Conservation (phyloP, 2,888 invertebrate genomes). For the Danaus chrysippus region DNA sequence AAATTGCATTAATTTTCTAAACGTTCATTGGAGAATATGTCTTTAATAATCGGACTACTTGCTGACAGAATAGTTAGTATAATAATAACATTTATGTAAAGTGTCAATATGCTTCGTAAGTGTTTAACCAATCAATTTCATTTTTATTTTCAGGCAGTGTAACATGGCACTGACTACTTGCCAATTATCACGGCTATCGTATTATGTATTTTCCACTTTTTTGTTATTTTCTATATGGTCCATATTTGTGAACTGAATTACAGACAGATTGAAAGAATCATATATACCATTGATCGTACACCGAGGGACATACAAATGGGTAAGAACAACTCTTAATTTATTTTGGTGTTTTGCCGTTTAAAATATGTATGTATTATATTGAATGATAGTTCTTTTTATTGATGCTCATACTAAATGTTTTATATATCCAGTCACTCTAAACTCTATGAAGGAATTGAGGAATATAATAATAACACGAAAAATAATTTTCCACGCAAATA, state of each 20-base stretch:
- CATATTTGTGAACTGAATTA: conserved; percentile 1
- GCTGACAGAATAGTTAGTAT: too few species aligned
- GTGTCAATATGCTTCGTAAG: too few species aligned
- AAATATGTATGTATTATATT: background rate
- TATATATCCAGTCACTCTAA: conserved; percentile 44
- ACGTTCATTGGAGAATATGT: too few species aligned
- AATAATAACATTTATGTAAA: too few species aligned
- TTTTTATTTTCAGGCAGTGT: too few species aligned
- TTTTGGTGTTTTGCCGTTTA: too few species aligned
- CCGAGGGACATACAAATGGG: background rate
- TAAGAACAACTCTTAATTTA: background rate
- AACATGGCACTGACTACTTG: background rate
- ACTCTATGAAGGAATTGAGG: conserved; percentile 43
- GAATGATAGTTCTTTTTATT: background rate
- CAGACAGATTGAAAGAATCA: background rate
- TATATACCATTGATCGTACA: background rate
- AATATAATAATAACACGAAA: conserved; percentile 47
- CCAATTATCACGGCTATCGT: background rate
- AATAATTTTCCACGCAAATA: conserved; percentile 50
- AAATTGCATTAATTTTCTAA: too few species aligned
- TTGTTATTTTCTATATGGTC: background rate
- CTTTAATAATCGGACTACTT: too few species aligned
- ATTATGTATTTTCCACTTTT: background rate
- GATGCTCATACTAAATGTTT: background rate
- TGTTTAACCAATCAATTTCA: too few species aligned